Evolutionary conservation across 2,888 invertebrate species (phyloP), one percentile per base, ranked within the genome.

Genomic region (Masnerella sp.): DNA sequence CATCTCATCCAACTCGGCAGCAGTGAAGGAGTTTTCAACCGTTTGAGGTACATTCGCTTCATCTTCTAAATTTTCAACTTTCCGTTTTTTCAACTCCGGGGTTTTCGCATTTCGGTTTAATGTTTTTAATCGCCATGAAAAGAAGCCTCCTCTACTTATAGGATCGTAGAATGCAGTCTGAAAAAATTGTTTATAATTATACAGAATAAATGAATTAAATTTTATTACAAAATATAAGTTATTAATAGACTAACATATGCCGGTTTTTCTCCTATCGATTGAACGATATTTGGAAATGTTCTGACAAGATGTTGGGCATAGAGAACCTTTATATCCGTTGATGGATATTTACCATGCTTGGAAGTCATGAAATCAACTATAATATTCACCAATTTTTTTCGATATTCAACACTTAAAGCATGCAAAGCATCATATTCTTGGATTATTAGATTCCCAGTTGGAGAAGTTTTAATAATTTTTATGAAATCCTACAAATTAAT

Each of bases 111-210:
- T 65, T 9, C 75, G 51, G 25, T 75, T 75, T 12, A 75, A 9
- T 8, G 75, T 75, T 30, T 70, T 58, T 8, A 72, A 25, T 28
- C 72, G 18, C 71, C 72, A 75, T 2, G 68, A 28, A 32, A 69
- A 30, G 11, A 47, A 75, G 14, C 75, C 75, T 38, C 47, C 20
- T 42, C 72, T 62, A 14, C 52, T 54, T 4, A 51, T 25, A 9
- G 75, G 75, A 30, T 75, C 75, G 36, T 69, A 75, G 12, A 75
- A 75, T n/a, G 43, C 58, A 47, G 70, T 54, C 74, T 70, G 9
- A 32, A 59, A 43, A 32, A 25, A 25, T 5, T 5, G 5, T 7
- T 34, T 8, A 11, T 34, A 3, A 25, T 25, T 25, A 25, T 7
- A 25, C 25, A 25, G 7, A 25, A 5, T 25, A 25, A 25, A 25